These are phyloP conservation scores for Decapterus maruadsi DNA, from an alignment of 2,797 vertebrate species.

Conservation along the genomic window DNA sequence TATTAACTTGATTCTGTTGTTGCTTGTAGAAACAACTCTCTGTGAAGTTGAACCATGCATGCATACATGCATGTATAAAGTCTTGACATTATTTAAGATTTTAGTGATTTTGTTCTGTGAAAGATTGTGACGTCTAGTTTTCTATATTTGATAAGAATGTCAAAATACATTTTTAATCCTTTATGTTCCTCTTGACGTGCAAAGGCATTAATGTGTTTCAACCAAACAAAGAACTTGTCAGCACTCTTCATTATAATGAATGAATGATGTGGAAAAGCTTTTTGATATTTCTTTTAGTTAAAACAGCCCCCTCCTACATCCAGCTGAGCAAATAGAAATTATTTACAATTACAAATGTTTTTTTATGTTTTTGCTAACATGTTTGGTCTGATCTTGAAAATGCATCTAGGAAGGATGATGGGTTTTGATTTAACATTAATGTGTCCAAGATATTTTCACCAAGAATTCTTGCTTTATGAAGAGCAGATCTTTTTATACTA, in stretches of 20 bases:
- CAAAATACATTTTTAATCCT: slow-evolving; percentile 10
- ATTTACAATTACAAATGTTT: slow-evolving; percentile 24
- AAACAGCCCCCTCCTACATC: slow-evolving; percentile 10
- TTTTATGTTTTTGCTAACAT: slow-evolving; percentile 5
- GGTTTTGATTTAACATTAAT: slow-evolving; percentile 27
- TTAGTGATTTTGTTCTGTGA: no score
- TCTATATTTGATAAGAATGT: slow-evolving; percentile 15
- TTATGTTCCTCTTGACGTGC: slow-evolving; percentile 21
- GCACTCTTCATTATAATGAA: slow-evolving; percentile 26
- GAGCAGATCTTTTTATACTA: neutral
- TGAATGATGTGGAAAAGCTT: slow-evolving; percentile 18
- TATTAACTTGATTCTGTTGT: neutral
- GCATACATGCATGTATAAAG: neutral
- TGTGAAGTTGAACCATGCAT: no score
- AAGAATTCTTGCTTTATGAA: neutral
- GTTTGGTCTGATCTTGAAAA: slow-evolving; percentile 19
- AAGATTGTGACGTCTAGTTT: no score
- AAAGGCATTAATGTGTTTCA: slow-evolving; percentile 10
- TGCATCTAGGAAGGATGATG: neutral
- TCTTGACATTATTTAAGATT: slow-evolving; percentile 1
- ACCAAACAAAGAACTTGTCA: neutral
- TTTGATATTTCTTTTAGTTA: slow-evolving; percentile 30
- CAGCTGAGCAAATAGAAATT: slow-evolving; percentile 31
- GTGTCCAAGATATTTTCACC: neutral
- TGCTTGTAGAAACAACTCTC: no score